Evolutionary conservation across 1,140 invertebrate species (phyloP), one percentile per base, ranked within the genome.

Genomic region (Agrilus planipennis): DNA sequence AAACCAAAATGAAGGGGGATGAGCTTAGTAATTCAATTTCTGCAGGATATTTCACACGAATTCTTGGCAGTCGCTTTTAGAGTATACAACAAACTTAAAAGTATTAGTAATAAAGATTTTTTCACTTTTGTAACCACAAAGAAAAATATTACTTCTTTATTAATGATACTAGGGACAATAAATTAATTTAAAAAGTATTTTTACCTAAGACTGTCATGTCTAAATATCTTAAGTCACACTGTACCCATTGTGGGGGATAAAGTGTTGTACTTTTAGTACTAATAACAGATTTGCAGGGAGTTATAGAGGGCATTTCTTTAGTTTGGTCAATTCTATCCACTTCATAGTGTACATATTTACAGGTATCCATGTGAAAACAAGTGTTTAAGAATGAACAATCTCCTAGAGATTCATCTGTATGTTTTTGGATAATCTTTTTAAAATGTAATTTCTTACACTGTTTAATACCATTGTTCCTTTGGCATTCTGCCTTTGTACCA

Each of bases 311-410:
- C 17, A 43, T 30, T 30, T 51, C 50, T 35, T 47, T 45, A 18
- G 44, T 49, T 50, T 60, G 58, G 34, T 50, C 56, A 17, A 46
- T 46, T 55, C 60, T 70, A 60, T 93, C 89, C 2, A 94, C 88
- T 68, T 91, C 84, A 60, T 93, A 94, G 63, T 93, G 89, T 16
- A 94, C 89, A 69, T 92, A 93, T 65, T 96, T 97, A 75, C 93
- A 97, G 32, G 86, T 91, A 50, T 96, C 91, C 92, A 98, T 97
- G 59, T 98, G 93, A 58, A 97, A 98, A 61, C 93, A 97, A 1
- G 93, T 98, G 59, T 98, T 97, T 0, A 97, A 71, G 64, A 97
- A 97, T 28, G 91, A 96, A 62, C 93, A 97, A 60, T 97, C 93
- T 0, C 93, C 93, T 4, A 97, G 69, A 0, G 86, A 78, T 64